These are phyloP conservation scores for Halcyon senegalensis DNA, from an alignment of 2,113 vertebrate genomes.

Conservation along the genomic window DNA sequence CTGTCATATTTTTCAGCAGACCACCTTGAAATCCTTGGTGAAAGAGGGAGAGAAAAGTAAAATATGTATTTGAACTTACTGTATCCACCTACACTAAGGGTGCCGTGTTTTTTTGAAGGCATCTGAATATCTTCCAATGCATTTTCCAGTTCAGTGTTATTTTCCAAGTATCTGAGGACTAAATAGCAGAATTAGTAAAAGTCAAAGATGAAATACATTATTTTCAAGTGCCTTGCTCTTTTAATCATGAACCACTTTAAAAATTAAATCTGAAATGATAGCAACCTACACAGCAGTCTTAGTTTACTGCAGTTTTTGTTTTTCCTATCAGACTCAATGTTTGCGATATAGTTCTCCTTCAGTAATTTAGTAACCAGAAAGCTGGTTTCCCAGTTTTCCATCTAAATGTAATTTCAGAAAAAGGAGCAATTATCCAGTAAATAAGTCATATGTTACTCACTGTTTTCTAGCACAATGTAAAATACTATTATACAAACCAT, in stretches of 20 bases:
- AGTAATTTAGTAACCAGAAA: background rate
- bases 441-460: background rate
- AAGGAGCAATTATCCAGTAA: background rate
- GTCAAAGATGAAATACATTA: background rate
- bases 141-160: slow-evolving; percentile 83
- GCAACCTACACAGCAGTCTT: background rate
- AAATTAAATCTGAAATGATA: background rate
- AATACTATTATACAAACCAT: background rate
- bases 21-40: background rate
- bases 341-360: background rate
- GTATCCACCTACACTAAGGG: slow-evolving; percentile 76
- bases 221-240: background rate
- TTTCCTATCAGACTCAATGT: background rate
- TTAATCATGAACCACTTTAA: background rate
- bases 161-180: slow-evolving; percentile 85
- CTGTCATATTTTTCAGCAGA: background rate
- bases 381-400: background rate
- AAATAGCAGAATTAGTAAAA: slow-evolving; percentile 1
- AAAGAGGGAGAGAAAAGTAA: background rate
- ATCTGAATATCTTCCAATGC: slow-evolving; percentile 84
- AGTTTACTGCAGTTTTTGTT: background rate
- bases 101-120: slow-evolving; percentile 81
- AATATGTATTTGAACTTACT: slow-evolving; percentile 78
- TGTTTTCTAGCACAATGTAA: background rate
- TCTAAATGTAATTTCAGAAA: background rate